Base-by-base conservation (phyloP, 1,140 invertebrate species). In the Dendrolimus punctatus region DNA sequence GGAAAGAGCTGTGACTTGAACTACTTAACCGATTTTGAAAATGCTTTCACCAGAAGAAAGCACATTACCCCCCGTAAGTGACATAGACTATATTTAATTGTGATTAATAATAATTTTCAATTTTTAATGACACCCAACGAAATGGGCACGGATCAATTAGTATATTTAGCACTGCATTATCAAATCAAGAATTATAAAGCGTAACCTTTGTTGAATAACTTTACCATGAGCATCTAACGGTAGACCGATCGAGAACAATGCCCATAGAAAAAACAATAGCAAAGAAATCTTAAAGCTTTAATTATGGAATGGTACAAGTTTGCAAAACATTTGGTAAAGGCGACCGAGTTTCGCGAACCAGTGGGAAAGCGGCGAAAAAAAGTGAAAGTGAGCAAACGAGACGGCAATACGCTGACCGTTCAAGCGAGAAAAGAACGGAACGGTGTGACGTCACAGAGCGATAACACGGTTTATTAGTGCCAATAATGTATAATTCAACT, bases 341-440 rank as follows among this genome's bases (percentile, higher is more conserved):
- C 67, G 62, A 56, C 66, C 68, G 66, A 71, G 75, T 76, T 80
- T 76, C 74, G 66, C 66, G 60, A 46, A 48, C 62, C 67, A 73
- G 76, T 76, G 72, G 69, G 77, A 80, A 80, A 80, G 75, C 71
- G 64, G 72, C 68, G 51, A 61, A 71, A 65, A 73, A 80, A 80
- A 78, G 77, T 78, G 77, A 80, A 80, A 80, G 77, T 70, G 68
- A 40, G 58, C 58, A 60, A 80, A 59, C 50, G 69, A 64, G 73
- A 80, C 59, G 61, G 54, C 55, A 54, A 49, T 40, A 62, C 46
- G 49, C 51, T 48, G 46, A 47, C 45, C 46, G 37, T 23, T 39
- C 54, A 56, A 49, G 53, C 40, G 45, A 57, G 60, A 69, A 52
- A 67, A 67, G 61, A 68, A 71, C 64, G 55, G 46, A 56, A 44